Percentiles rank a stretch among this genome's conserved stretches.
phyloP scores from a whole-genome alignment of 2,797 vertebrate genomes.

The Lemur catta region DNA sequence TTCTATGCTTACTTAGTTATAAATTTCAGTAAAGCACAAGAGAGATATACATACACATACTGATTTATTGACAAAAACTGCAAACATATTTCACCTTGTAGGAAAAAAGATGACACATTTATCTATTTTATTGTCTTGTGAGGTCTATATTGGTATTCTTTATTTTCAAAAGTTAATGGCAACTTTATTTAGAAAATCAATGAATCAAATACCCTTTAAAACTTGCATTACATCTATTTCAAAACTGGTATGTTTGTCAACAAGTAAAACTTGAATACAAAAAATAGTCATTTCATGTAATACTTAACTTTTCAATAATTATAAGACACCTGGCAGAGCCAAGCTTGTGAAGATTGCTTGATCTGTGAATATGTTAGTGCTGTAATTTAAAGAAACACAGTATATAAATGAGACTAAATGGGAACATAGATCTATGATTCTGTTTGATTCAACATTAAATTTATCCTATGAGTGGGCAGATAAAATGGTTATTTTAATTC shows the following conservation, averaged over 20 bases:
- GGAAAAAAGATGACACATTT: conserved; percentile 73
- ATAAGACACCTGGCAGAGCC: background rate
- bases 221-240: background rate
- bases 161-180: conserved; percentile 75
- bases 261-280: conserved; percentile 21
- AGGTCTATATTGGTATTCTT: conserved; percentile 60
- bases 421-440: background rate
- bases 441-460: background rate
- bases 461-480: background rate
- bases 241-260: background rate
- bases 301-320: conserved; percentile 52
- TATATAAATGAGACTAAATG: background rate
- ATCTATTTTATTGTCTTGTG: conserved; percentile 64
- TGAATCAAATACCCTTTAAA: conserved; percentile 66
- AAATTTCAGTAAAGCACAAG: conserved; percentile 76
- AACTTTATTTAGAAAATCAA: conserved; percentile 72
- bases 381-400: conserved; percentile 27
- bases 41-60: background rate
- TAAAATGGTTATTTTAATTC: conserved; percentile 60
- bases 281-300: conserved; percentile 30
- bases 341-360: background rate
- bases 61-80: conserved; percentile 74
- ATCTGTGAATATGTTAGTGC: background rate
- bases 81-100: conserved; percentile 72
- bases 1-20: conserved; percentile 56